Evolutionary conservation across 2,888 invertebrate genomes (phyloP), one percentile per base, ranked within the genome.

Genomic region (Amblyjoppa proteus): DNA sequence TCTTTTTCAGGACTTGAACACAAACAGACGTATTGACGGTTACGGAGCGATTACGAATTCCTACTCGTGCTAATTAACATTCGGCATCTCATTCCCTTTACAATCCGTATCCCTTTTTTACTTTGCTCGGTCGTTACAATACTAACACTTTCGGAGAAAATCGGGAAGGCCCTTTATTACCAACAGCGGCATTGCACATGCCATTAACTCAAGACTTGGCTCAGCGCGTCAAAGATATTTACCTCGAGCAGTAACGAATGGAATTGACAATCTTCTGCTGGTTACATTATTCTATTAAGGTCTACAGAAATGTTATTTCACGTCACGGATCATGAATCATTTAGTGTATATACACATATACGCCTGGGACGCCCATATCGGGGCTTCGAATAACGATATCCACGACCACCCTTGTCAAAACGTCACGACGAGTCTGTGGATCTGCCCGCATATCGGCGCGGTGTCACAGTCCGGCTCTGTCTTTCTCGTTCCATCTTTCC

Each of bases 341-440:
- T 89, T 88, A 89, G 79, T 49, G 81, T 70, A 69, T 34, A 69
- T 58, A 49, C 45, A 41, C 13, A 58, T 58, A 68, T 73, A 41
- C 34, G 66, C 7, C 74, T 71, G 66, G 75, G 78, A 70, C 82
- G 79, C 79, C 83, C 87, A 84, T 88, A 88, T 89, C 87, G 85
- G 89, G 87, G 88, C 88, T 89, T 87, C 88, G 66, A 88, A 89
- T 88, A 87, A 90, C 88, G 88, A 90, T 87, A 88, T 88, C 87
- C 87, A 77, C 84, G 88, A 86, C 83, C 89, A 90, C 89, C 90
- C 91, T 90, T 89, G 89, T 87, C 88, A 88, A 90, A 90, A 88
- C 87, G 91, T 91, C 91, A 87, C 85, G 88, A 89, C 88, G 89
- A 91, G 86, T 90, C 88, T 87, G 85, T 81, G 83, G 81, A 81